Conservation (phyloP, 1,140 invertebrate species). For the Drosophila punjabiensis region DNA sequence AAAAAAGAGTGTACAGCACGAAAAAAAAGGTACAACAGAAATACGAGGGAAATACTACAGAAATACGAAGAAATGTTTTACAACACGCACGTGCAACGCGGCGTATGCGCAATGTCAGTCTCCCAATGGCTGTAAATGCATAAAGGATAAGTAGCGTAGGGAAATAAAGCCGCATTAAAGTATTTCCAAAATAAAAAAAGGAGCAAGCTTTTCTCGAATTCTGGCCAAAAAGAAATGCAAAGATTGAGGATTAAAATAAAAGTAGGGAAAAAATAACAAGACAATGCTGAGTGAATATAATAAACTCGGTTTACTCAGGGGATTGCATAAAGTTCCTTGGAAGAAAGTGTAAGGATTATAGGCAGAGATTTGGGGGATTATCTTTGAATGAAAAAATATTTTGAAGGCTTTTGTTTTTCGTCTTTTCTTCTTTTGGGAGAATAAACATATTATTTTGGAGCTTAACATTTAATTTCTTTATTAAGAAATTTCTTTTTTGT, state of each 20-base stretch:
- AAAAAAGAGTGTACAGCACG: conserved; percentile 19
- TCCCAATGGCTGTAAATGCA: conserved; percentile 38
- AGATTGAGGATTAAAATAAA: conserved; percentile 24
- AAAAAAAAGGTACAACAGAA: conserved; percentile 16
- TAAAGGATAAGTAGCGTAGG: conserved; percentile 43
- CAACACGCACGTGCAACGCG: conserved; percentile 71
- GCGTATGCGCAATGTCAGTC: conserved; percentile 63
- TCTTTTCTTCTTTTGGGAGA: neutral
- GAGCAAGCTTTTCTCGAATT: neutral
- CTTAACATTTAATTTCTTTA: neutral
- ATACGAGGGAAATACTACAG: neutral
- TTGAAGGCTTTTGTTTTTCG: neutral
- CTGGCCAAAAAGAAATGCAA: conserved; percentile 6
- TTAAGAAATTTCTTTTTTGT: neutral
- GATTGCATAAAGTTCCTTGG: conserved; percentile 4
- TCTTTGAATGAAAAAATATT: neutral
- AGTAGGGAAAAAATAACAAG: conserved; percentile 5
- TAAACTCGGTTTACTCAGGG: conserved; percentile 10
- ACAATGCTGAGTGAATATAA: neutral
- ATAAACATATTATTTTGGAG: neutral
- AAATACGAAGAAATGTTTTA: conserved; percentile 59
- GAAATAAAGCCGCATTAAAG: conserved; percentile 29
- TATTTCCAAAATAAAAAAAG: conserved; percentile 14
- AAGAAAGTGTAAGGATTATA: conserved; percentile 1
- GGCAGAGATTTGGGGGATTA: neutral